A percentile compares a stretch with the other conserved stretches of the same genome.
Evolutionary conservation across 2,113 vertebrate species (phyloP).

Genomic region (Sinocyclocheilus rhinocerous): DNA sequence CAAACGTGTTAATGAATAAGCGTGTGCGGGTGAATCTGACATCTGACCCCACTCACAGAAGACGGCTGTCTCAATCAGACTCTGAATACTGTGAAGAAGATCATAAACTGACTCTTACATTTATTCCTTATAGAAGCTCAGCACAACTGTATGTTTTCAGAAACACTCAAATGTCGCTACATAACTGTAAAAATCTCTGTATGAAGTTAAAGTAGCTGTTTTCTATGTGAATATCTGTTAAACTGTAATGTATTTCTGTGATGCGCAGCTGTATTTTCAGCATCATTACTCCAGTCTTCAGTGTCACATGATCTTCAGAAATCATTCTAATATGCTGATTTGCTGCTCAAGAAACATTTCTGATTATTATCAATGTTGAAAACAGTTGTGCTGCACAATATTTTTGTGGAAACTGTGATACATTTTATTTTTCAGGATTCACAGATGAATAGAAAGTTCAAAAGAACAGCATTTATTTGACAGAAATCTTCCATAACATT

Average conservation of each 20-base stretch:
- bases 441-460: neutral
- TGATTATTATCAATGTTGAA: neutral
- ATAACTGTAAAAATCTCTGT: neutral
- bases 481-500: too few relatives aligned
- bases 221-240: too few relatives aligned
- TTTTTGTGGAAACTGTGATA: too few relatives aligned
- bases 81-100: neutral
- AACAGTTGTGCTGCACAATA: neutral
- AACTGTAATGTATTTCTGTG: too few relatives aligned
- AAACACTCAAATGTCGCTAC: too few relatives aligned
- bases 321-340: neutral
- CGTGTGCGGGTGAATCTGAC: conserved; percentile 49
- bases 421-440: too few relatives aligned
- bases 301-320: neutral
- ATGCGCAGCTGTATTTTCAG: too few relatives aligned
- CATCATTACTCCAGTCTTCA: neutral
- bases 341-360: neutral
- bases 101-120: too few relatives aligned
- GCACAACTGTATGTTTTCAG: neutral
- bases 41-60: conserved; percentile 55
- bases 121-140: too few relatives aligned
- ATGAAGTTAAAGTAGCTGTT: neutral
- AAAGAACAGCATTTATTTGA: neutral
- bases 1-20: conserved; percentile 60
- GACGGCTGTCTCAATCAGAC: neutral